Evolutionary conservation across 2,888 invertebrate genomes (phyloP).

Genomic region (Drosophila meridiana): DNA sequence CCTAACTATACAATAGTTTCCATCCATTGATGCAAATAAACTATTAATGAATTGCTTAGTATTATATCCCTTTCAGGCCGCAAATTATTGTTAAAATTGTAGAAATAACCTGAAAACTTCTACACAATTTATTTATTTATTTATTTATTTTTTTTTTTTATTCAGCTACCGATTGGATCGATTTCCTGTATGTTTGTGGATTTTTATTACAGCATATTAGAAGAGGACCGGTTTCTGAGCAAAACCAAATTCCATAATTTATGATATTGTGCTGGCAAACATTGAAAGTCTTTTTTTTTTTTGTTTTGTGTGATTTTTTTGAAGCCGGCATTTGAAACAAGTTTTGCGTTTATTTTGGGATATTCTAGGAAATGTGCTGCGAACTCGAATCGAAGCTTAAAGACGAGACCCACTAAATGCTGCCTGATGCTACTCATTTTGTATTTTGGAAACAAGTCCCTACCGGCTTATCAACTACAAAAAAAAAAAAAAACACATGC

Average conservation of each 20-base stretch:
- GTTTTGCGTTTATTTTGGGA: slow-evolving; percentile 32
- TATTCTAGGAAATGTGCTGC: slow-evolving; percentile 37
- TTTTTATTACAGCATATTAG: slow-evolving; percentile 69
- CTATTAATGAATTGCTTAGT: not conserved
- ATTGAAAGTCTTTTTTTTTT: slow-evolving; percentile 36
- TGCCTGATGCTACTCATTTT: slow-evolving; percentile 2
- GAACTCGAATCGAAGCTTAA: slow-evolving; percentile 23
- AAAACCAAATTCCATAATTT: slow-evolving; percentile 67
- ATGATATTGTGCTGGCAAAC: slow-evolving; percentile 56
- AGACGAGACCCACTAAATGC: slow-evolving; percentile 14
- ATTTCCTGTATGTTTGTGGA: slow-evolving; percentile 74
- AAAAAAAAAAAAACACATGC: not conserved
- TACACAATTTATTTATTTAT: not conserved
- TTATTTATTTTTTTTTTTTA: no score
- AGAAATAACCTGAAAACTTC: not conserved
- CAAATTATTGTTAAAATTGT: not conserved
- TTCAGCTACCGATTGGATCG: slow-evolving; percentile 6
- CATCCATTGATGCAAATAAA: not conserved
- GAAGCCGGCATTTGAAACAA: slow-evolving; percentile 60
- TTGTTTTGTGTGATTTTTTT: slow-evolving; percentile 2
- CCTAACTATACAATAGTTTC: not conserved
- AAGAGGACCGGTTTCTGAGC: slow-evolving; percentile 38
- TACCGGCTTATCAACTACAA: slow-evolving; percentile 44
- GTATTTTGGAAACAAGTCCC: slow-evolving; percentile 34
- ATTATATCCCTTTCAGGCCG: not conserved